These are phyloP conservation scores for Trichacis sp. DNA, from an alignment of 2,888 invertebrate species.

Conservation along the genomic window DNA sequence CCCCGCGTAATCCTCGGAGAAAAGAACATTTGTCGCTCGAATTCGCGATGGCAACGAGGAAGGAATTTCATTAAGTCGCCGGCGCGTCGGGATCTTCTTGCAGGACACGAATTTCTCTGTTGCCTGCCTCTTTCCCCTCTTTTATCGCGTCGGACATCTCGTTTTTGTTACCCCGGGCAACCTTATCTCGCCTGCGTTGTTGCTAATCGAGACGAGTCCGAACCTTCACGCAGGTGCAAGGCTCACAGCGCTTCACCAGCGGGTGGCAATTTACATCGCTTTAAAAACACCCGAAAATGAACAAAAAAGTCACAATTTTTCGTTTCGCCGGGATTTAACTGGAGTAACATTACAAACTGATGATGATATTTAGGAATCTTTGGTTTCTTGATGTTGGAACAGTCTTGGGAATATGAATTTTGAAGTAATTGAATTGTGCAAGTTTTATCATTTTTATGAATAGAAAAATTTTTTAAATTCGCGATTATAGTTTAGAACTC, in stretches of 20 bases:
- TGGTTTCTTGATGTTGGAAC: too few relatives aligned
- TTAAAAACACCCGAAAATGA: neutral
- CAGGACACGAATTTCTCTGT: conserved; percentile 6
- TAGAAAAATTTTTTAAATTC: too few relatives aligned
- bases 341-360: too few relatives aligned
- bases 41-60: too few relatives aligned
- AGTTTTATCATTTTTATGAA: too few relatives aligned
- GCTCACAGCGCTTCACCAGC: conserved; percentile 53
- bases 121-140: conserved; percentile 3
- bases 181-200: conserved; percentile 21
- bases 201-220: conserved; percentile 34
- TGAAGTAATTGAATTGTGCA: too few relatives aligned
- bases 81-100: conserved; percentile 1
- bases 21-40: too few relatives aligned
- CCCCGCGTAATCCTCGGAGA: conserved; percentile 8
- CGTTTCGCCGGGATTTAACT: too few relatives aligned
- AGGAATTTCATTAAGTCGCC: conserved; percentile 26
- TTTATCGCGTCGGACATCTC: conserved; percentile 22
- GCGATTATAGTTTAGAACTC: too few relatives aligned
- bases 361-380: too few relatives aligned
- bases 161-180: conserved; percentile 20
- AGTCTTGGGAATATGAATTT: too few relatives aligned
- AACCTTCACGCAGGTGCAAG: conserved; percentile 56
- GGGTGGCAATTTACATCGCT: conserved; percentile 34
- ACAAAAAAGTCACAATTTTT: neutral